Conservation (phyloP, 2,113 vertebrate species). For the Callocephalon fimbriatum region DNA sequence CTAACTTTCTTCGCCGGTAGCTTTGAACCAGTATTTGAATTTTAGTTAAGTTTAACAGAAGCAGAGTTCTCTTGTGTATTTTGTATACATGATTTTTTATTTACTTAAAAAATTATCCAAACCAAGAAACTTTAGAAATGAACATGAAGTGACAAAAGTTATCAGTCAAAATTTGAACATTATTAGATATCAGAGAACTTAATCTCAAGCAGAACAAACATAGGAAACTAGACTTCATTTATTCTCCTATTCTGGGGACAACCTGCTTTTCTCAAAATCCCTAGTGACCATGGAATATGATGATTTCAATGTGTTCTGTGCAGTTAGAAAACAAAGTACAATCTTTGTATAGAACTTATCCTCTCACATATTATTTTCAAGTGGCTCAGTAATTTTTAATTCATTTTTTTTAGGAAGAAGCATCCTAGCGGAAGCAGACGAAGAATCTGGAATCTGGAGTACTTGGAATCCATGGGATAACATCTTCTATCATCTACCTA, state of each 20-base stretch:
- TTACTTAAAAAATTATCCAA: neutral
- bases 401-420: neutral
- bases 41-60: neutral
- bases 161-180: neutral
- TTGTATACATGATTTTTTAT: neutral
- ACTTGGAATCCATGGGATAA: neutral
- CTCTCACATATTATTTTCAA: neutral
- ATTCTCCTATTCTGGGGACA: neutral
- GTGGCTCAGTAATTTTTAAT: neutral
- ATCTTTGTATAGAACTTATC: neutral
- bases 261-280: neutral
- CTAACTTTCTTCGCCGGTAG: neutral
- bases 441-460: neutral
- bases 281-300: neutral
- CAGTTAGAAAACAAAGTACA: neutral
- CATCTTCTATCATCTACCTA: neutral
- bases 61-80: rapidly evolving
- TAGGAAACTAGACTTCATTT: neutral
- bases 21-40: neutral
- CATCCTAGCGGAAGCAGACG: neutral
- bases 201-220: neutral
- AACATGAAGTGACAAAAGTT: neutral
- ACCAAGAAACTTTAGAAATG: neutral
- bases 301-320: neutral
- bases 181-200: neutral